Conservation (phyloP, 2,797 vertebrate genomes). For the Centroberyx gerrardi region DNA sequence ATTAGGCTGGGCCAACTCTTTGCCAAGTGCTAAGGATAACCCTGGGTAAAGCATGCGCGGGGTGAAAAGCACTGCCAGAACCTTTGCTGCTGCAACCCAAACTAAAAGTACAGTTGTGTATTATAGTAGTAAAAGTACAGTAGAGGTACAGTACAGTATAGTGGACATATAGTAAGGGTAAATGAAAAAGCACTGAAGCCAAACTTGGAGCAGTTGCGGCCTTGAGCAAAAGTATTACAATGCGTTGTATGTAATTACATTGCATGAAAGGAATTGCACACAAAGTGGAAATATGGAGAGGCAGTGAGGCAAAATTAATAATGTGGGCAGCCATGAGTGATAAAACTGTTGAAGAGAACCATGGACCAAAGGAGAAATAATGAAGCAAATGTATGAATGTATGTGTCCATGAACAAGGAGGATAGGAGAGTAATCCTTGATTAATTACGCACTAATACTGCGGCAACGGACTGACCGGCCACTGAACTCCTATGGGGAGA, state of each 20-base stretch:
- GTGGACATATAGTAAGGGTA: neutral
- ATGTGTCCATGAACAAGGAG: neutral
- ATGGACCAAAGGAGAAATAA: conserved; percentile 1
- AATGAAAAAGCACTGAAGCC: conserved; percentile 30
- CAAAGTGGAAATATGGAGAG: conserved; percentile 22
- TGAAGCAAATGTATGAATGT: conserved; percentile 7
- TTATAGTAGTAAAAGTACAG: neutral
- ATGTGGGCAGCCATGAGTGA: conserved; percentile 15
- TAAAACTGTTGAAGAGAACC: neutral
- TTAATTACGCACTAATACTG: conserved; percentile 40
- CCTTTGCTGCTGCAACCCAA: neutral
- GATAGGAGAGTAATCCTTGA: conserved; percentile 40
- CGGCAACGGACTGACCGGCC: conserved; percentile 33
- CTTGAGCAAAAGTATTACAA: neutral
- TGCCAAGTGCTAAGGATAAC: conserved; percentile 48
- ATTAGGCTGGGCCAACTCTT: conserved; percentile 42
- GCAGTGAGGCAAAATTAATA: conserved; percentile 8
- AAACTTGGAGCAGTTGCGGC: conserved; percentile 19
- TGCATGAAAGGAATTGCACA: neutral
- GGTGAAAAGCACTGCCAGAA: conserved; percentile 18
- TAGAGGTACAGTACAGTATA: neutral
- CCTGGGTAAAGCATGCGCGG: conserved; percentile 27
- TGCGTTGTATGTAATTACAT: neutral
- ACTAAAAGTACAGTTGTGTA: neutral
- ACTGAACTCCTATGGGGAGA: conserved; percentile 50